Percentiles rank a stretch among this genome's conserved stretches.
phyloP scores from a whole-genome alignment of 2,888 invertebrate genomes.

The Cetonia aurata region DNA sequence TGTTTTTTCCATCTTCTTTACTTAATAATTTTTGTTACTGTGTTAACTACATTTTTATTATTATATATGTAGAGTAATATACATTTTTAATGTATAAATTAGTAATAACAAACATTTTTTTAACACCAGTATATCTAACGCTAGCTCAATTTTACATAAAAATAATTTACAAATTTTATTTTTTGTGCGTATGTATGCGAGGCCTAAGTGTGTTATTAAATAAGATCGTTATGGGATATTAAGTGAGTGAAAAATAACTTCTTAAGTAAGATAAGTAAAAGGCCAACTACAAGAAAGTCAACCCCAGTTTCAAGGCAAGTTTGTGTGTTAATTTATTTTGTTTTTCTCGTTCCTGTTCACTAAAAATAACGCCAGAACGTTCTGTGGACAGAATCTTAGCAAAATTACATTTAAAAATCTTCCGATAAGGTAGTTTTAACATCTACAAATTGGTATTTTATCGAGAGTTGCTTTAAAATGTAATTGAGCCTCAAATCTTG shows the following conservation, averaged over 20 bases:
- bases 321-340: constrained; percentile 3
- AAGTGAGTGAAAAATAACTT: background rate
- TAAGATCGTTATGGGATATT: background rate
- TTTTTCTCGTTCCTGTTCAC: too few species aligned
- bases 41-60: constrained; percentile 2
- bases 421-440: too few species aligned
- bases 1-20: background rate
- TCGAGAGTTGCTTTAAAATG: too few species aligned
- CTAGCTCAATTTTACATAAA: constrained; percentile 21
- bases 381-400: too few species aligned
- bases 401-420: too few species aligned
- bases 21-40: constrained; percentile 18
- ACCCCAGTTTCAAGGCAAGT: constrained; percentile 17
- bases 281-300: constrained; percentile 4
- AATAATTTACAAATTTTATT: background rate
- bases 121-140: constrained; percentile 26
- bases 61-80: constrained; percentile 1
- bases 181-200: constrained; percentile 5
- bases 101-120: constrained; percentile 14
- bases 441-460: too few species aligned
- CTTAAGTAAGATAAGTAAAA: constrained; percentile 12
- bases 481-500: too few species aligned
- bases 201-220: constrained; percentile 28
- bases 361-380: too few species aligned
- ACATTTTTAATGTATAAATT: background rate